Evolutionary conservation across 2,113 vertebrate genomes (phyloP), one percentile per base, ranked within the genome.

Genomic region (Cyanoderma ruficeps): DNA sequence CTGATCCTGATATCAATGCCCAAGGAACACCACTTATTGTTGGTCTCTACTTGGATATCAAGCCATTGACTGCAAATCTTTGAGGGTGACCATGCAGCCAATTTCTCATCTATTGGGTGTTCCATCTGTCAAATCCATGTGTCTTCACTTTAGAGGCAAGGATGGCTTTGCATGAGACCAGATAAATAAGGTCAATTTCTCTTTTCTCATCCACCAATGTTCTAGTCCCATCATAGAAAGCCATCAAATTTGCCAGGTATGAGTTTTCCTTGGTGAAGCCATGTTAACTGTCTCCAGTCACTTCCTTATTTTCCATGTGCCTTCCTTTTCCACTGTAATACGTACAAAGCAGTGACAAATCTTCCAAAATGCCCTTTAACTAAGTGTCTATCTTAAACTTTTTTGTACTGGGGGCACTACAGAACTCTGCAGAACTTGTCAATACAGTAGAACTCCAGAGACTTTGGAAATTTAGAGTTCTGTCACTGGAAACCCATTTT

Each of bases 281-380:
- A 28, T 0, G 0, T 5, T 49, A 12, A 87, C 30, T 47, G 4
- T 28, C 8, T 8, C 13, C 3, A 83, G 1, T 56, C 25, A 63
- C 30, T 61, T 63, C 35, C 41, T 83, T 41, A 56, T 35, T 83
- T 83, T 49, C 11, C 35, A 42, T 12, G 12, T 42, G 18, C 13
- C 41, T 77, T 42, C 2, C 20, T 63, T 63, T 77, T 70, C 41
- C 37, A 8, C 33, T 83, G 15, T 28, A 56, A 49, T 63, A 24
- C 16, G 6, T 42, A 63, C 25, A 76, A 55, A 69, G 18, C 7
- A 47, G 21, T 55, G 47, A 35, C 20, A 61, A 63, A 23, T 47
- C n/a, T 55, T 90, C 10, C 21, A 77, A 55, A 83, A 49, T 70
- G 1, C 2, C 18, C 31, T 31, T 47, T 69, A 47, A 41, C n/a